These are phyloP conservation scores for Lithobates pipiens DNA, from an alignment of 2,797 vertebrate species.

Conservation along the genomic window DNA sequence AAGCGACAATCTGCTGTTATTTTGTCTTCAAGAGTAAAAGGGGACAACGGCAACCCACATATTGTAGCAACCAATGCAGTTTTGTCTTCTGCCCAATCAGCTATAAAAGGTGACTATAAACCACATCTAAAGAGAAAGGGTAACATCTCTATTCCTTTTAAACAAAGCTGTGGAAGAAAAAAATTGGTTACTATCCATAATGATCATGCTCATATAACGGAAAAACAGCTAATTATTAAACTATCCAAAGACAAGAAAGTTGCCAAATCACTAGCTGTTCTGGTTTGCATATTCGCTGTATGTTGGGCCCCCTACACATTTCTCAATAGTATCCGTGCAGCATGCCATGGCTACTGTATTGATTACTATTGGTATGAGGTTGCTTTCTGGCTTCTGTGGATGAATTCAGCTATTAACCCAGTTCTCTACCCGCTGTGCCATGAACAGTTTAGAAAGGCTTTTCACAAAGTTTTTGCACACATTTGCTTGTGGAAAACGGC, in stretches of 20 bases:
- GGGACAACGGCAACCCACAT: neutral
- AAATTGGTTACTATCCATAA: too few relatives aligned
- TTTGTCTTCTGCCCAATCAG: neutral
- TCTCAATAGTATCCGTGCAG: constrained; percentile 83
- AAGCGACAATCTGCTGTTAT: constrained; percentile 16
- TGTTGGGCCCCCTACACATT: constrained; percentile 92
- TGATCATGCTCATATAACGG: too few relatives aligned
- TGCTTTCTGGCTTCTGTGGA: constrained; percentile 91
- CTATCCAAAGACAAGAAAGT: constrained; percentile 85
- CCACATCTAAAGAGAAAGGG: neutral
- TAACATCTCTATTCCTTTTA: neutral
- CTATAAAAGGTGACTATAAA: neutral
- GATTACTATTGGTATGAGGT: constrained; percentile 79
- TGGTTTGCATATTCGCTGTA: constrained; percentile 84
- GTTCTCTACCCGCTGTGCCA: constrained; percentile 91
- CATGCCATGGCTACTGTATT: constrained; percentile 77
- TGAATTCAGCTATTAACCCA: constrained; percentile 89
- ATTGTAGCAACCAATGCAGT: constrained; percentile 18
- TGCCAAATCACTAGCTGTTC: constrained; percentile 86
- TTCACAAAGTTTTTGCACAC: constrained; percentile 68
- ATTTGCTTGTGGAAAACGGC: constrained; percentile 3
- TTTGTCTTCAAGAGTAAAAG: neutral
- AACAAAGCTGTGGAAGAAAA: too few relatives aligned
- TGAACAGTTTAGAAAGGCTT: constrained; percentile 84
- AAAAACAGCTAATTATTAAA: constrained; percentile 64